A percentile compares a stretch with the other conserved stretches of the same genome.
phyloP scores from a whole-genome alignment of 2,113 vertebrate species.

The Recurvirostra avosetta region DNA sequence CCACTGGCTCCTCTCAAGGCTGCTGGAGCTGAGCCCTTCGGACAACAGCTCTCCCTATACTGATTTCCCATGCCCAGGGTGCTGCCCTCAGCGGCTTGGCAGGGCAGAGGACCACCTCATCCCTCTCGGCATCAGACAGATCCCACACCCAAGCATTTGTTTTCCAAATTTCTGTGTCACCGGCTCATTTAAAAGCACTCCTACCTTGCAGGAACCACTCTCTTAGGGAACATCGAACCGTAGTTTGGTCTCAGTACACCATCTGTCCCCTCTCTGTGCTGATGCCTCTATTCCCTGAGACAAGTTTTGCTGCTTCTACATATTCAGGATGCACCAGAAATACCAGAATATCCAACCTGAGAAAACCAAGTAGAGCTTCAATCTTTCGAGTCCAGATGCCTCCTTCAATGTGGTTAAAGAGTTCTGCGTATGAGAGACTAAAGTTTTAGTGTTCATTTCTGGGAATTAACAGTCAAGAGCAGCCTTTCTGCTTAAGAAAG shows the following conservation, averaged over 20 bases:
- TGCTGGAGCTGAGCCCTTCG: not conserved
- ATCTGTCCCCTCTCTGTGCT: constrained; percentile 61
- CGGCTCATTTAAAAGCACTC: constrained; percentile 74
- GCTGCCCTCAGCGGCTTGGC: not conserved
- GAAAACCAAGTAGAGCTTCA: not conserved
- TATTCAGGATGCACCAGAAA: not conserved
- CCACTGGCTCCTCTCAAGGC: not conserved
- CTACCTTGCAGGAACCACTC: constrained; percentile 71
- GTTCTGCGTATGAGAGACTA: not conserved
- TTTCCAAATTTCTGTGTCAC: constrained; percentile 72
- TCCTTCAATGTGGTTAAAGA: not conserved
- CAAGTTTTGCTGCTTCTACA: constrained; percentile 43
- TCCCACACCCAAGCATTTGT: constrained; percentile 53
- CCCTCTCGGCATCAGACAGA: not conserved
- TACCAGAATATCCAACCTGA: constrained; percentile 32
- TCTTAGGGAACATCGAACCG: constrained; percentile 35
- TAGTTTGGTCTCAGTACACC: constrained; percentile 51
- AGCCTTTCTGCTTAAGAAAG: not conserved
- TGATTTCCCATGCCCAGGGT: fast-evolving
- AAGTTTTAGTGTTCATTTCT: not conserved
- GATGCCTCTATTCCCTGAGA: constrained; percentile 62
- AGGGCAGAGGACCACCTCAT: not conserved
- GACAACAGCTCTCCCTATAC: not conserved
- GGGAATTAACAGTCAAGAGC: not conserved
- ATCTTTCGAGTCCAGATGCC: not conserved